These are phyloP conservation scores for Diadophis punctatus DNA, from an alignment of 2,113 vertebrate genomes.

Conservation along the genomic window DNA sequence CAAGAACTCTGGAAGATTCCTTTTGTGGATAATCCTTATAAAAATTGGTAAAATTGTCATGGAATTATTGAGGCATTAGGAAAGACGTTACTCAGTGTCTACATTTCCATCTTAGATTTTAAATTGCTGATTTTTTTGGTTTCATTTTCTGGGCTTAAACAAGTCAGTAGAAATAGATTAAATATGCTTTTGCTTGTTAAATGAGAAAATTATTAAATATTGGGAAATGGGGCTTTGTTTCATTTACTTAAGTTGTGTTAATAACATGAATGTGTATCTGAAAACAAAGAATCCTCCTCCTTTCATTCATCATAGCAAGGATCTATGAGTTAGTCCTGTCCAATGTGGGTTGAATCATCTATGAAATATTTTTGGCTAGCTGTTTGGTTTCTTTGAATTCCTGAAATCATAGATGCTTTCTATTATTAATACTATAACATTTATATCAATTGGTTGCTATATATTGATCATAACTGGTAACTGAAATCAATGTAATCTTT, in stretches of 20 bases:
- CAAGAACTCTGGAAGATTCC: not conserved
- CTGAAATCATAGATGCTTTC: not conserved
- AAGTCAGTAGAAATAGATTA: not conserved
- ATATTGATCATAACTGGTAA: not conserved
- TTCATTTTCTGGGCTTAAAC: not conserved
- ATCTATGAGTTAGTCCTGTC: not conserved
- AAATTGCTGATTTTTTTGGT: not conserved
- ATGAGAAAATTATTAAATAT: not conserved
- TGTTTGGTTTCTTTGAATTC: not conserved
- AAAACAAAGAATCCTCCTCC: not conserved
- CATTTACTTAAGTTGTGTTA: not conserved
- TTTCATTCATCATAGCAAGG: not conserved
- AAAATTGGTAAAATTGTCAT: not conserved
- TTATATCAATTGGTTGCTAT: not conserved
- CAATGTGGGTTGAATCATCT: not conserved
- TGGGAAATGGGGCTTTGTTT: not conserved
- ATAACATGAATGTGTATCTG: not conserved
- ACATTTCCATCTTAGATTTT: not conserved
- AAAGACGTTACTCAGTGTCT: not conserved
- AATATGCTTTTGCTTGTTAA: not conserved
- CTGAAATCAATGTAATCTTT: not conserved
- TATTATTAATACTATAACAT: not conserved
- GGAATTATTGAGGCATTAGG: not conserved
- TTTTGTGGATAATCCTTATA: too few species aligned
- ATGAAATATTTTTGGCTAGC: not conserved